Evolutionary conservation across 1,140 invertebrate genomes (phyloP).

Genomic region (Hestina assimilis): DNA sequence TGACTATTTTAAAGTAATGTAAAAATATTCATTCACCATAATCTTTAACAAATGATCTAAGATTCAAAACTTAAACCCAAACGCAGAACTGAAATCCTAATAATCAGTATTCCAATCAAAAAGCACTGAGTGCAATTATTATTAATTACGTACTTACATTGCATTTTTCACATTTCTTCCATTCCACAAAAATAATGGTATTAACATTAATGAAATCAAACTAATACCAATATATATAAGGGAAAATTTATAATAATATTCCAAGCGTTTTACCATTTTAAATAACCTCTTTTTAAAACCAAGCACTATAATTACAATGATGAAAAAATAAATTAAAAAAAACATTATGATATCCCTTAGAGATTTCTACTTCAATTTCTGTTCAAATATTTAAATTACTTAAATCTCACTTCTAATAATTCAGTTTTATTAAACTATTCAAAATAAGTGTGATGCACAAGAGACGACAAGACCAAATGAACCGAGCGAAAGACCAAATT

Average conservation of each 20-base stretch:
- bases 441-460: too few relatives aligned
- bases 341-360: neutral
- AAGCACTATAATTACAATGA: neutral
- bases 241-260: neutral
- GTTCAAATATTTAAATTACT: neutral
- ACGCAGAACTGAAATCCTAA: too few relatives aligned
- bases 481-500: too few relatives aligned
- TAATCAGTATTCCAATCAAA: too few relatives aligned
- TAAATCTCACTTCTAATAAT: too few relatives aligned
- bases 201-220: neutral
- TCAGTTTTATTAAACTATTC: too few relatives aligned
- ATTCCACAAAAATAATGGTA: conserved; percentile 1
- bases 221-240: neutral
- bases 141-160: conserved; percentile 19
- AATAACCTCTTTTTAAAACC: neutral
- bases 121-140: too few relatives aligned
- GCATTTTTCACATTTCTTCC: conserved; percentile 15
- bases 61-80: too few relatives aligned
- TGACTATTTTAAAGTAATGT: too few relatives aligned
- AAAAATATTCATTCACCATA: too few relatives aligned
- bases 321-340: neutral
- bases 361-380: neutral
- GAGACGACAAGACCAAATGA: too few relatives aligned
- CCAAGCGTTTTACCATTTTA: neutral
- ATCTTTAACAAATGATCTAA: too few relatives aligned